Conservation (phyloP, 2,888 invertebrate species). For the Petrolisthes cinctipes region DNA sequence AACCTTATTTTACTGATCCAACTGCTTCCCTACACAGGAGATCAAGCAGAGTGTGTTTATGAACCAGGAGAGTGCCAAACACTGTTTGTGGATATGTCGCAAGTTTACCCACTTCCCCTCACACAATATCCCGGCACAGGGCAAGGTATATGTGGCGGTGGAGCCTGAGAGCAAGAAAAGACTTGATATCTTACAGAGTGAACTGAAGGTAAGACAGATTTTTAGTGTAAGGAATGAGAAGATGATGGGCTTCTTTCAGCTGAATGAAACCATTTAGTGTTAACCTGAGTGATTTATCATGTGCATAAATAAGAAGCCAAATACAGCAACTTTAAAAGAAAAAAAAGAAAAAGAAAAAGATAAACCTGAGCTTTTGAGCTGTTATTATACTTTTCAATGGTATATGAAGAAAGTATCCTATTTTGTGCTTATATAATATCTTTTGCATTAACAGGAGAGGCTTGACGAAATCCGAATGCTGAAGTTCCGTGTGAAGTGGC, state of each 20-base stretch:
- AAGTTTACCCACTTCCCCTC: constrained; percentile 74
- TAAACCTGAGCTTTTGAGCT: too few relatives aligned
- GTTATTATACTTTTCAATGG: too few relatives aligned
- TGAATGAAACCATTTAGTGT: neutral
- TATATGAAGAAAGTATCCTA: too few relatives aligned
- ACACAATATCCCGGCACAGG: constrained; percentile 69
- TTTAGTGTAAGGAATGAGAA: neutral
- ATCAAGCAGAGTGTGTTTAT: constrained; percentile 85
- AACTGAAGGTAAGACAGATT: constrained; percentile 75
- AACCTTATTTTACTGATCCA: too few relatives aligned
- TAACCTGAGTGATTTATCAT: too few relatives aligned
- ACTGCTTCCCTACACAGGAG: constrained; percentile 73
- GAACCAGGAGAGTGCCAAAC: constrained; percentile 82
- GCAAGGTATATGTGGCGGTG: constrained; percentile 72
- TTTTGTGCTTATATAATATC: constrained; percentile 8
- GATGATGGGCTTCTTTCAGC: neutral
- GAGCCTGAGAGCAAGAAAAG: constrained; percentile 79
- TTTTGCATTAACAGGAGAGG: constrained; percentile 74
- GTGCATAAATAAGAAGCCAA: too few relatives aligned
- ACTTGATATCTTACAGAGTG: constrained; percentile 79
- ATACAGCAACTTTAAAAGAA: too few relatives aligned
- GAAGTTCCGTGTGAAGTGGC: constrained; percentile 73
- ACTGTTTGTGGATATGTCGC: constrained; percentile 85
- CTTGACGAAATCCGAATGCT: constrained; percentile 81
- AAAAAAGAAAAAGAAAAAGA: too few relatives aligned